Evolutionary conservation across 30 jellyfish, hydroid and myxozoan species (phyloP).

Genomic region (Morbakka virulenta): DNA sequence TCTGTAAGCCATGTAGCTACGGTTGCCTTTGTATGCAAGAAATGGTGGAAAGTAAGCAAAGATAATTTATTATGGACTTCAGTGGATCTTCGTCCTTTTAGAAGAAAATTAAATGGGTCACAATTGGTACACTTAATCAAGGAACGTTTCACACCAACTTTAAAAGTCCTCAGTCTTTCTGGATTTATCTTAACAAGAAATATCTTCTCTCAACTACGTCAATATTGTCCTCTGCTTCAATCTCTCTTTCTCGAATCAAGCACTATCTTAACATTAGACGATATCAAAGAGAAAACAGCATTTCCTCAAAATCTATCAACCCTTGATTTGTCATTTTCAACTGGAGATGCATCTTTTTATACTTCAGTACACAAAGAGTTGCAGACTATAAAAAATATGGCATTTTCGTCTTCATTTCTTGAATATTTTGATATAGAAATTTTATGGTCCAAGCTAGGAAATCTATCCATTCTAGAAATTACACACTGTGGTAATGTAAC

Average conservation of each 20-base stretch:
- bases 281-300: neutral
- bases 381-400: neutral
- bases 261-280: neutral
- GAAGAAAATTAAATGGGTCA: neutral
- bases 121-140: neutral
- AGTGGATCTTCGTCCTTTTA: neutral
- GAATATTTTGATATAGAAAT: neutral
- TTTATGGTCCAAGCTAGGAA: neutral
- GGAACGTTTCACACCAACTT: neutral
- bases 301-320: neutral
- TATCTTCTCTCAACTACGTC: neutral
- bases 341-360: neutral
- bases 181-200: neutral
- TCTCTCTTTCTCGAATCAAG: neutral
- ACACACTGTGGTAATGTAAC: neutral
- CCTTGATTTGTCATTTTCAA: neutral
- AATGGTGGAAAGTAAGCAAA: neutral
- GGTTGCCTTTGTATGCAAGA: neutral
- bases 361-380: neutral
- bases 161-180: neutral
- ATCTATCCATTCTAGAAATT: no score
- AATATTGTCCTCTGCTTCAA: neutral
- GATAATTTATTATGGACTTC: neutral
- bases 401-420: neutral
- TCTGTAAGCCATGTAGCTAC: neutral